These are phyloP conservation scores for Epizoanthus scotinus DNA, from an alignment of 92 coral and sea anemone species.

Conservation along the genomic window DNA sequence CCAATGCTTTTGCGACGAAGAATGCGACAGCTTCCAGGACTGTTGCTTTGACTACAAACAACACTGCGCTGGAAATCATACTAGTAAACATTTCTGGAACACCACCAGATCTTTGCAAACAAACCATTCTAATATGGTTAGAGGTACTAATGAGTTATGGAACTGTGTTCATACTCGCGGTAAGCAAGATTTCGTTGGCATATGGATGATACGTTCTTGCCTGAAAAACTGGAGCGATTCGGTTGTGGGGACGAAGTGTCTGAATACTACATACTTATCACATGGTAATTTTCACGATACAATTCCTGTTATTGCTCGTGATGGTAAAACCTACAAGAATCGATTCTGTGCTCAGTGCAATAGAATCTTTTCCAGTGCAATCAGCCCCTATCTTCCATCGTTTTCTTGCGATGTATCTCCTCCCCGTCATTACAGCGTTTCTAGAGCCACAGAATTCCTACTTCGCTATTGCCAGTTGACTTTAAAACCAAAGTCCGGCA, in stretches of 20 bases:
- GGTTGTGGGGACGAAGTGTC: background rate
- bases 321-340: slow-evolving; percentile 39
- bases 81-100: background rate
- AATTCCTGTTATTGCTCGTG: slow-evolving; percentile 28
- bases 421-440: slow-evolving; percentile 6
- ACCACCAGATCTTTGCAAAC: background rate
- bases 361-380: slow-evolving; percentile 3
- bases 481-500: background rate
- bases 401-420: slow-evolving; percentile 33
- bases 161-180: background rate
- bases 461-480: slow-evolving; percentile 1
- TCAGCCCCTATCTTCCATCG: background rate
- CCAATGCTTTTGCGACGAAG: slow-evolving; percentile 7
- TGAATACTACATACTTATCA: background rate
- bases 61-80: background rate
- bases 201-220: slow-evolving; percentile 40
- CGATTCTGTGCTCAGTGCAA: slow-evolving; percentile 37
- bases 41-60: background rate
- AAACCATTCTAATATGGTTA: background rate
- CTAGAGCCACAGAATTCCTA: slow-evolving; percentile 10
- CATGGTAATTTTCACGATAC: slow-evolving; percentile 19
- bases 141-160: background rate
- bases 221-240: slow-evolving; percentile 13
- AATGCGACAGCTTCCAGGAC: slow-evolving; percentile 6
- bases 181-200: background rate